These are phyloP conservation scores for Drosophila subquinaria DNA, from an alignment of 2,888 invertebrate species.

Conservation along the genomic window DNA sequence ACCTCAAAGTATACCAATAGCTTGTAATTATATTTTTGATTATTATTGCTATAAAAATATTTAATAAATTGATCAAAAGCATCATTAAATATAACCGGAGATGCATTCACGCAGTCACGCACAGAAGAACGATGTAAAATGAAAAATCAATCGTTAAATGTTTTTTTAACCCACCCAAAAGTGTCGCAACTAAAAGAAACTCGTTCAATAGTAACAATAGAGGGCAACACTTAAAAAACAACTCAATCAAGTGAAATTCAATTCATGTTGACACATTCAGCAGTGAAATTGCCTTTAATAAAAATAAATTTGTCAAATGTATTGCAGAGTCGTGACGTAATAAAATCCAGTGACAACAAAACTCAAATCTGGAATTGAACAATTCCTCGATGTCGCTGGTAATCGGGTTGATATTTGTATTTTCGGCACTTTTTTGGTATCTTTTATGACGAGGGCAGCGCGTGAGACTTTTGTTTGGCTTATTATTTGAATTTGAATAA, in stretches of 20 bases:
- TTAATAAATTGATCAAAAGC: neutral
- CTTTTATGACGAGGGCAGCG: conserved; percentile 48
- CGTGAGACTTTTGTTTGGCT: conserved; percentile 62
- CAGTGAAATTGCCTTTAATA: conserved; percentile 76
- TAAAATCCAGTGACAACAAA: conserved; percentile 43
- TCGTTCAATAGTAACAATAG: conserved; percentile 4
- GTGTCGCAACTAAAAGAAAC: conserved; percentile 5
- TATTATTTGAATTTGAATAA: conserved; percentile 59
- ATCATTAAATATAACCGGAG: neutral
- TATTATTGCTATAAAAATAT: neutral
- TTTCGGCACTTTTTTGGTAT: conserved; percentile 34
- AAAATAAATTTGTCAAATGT: conserved; percentile 77
- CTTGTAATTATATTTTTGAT: neutral
- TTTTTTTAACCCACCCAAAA: conserved; percentile 19
- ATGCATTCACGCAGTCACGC: neutral
- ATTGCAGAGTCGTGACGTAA: conserved; percentile 71
- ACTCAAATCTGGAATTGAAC: conserved; percentile 32
- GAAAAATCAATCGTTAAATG: conserved; percentile 27
- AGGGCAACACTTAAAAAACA: conserved; percentile 46
- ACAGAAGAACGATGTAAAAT: conserved; percentile 2
- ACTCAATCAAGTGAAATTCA: conserved; percentile 73
- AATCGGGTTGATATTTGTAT: conserved; percentile 35
- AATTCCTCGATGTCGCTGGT: conserved; percentile 6
- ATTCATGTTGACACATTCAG: conserved; percentile 61
- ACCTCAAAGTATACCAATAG: too few relatives aligned